Conservation (phyloP, 2,113 vertebrate species). For the Pholis gunnellus region DNA sequence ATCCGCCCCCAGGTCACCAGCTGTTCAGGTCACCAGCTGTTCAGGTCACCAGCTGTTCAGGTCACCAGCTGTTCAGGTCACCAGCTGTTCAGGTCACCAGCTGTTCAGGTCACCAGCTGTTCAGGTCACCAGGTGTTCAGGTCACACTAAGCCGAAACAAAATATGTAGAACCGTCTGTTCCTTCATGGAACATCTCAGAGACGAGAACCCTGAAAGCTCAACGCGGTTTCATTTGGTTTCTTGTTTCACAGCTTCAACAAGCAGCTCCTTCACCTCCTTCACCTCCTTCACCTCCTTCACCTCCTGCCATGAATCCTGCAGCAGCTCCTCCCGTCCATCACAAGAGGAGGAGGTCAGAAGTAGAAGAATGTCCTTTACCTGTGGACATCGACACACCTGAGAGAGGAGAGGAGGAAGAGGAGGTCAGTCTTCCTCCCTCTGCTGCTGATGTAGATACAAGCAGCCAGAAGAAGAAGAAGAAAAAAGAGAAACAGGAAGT, state of each 20-base stretch:
- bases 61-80: too few species aligned
- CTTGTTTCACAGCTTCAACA: not conserved
- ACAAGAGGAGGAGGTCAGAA: conserved; percentile 16
- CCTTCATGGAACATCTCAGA: too few species aligned
- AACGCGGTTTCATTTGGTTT: not conserved
- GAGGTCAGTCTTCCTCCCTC: not conserved
- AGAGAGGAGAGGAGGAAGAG: not conserved
- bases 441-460: not conserved
- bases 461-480: not conserved
- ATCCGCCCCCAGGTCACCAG: too few species aligned
- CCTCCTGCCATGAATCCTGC: conserved; percentile 31
- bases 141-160: too few species aligned
- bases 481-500: not conserved
- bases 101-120: too few species aligned
- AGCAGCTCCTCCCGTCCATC: not conserved
- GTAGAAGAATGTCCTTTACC: not conserved
- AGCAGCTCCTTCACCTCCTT: not conserved
- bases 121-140: too few species aligned
- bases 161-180: too few species aligned
- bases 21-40: too few species aligned
- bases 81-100: too few species aligned
- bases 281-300: not conserved
- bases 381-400: not conserved
- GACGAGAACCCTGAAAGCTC: too few species aligned
- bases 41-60: too few species aligned